Conservation (phyloP, 2,888 invertebrate species). For the Pharmacophagus antenor region DNA sequence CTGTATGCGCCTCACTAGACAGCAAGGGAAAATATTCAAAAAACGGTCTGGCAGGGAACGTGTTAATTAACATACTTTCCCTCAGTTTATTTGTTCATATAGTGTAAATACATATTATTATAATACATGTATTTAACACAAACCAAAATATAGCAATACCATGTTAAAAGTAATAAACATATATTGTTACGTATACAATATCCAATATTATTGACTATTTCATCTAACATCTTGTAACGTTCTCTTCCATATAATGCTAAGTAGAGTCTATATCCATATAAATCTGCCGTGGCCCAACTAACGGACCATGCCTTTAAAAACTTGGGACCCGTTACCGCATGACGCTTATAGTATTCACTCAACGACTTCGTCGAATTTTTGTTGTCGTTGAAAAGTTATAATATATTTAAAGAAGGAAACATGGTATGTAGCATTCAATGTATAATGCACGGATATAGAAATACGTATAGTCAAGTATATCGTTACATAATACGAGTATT, state of each 20-base stretch:
- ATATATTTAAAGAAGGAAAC: neutral
- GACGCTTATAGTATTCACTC: slow-evolving; percentile 1
- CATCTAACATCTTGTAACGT: slow-evolving; percentile 13
- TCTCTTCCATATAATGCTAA: neutral
- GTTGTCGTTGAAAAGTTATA: slow-evolving; percentile 16
- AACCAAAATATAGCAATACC: too few relatives aligned
- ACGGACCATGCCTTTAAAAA: slow-evolving; percentile 30
- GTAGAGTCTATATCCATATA: slow-evolving; percentile 23
- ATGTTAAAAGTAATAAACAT: too few relatives aligned
- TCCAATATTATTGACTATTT: too few relatives aligned
- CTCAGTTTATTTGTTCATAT: too few relatives aligned
- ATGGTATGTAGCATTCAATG: slow-evolving; percentile 16
- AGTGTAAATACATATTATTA: too few relatives aligned
- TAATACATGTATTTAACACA: too few relatives aligned
- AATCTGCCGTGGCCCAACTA: slow-evolving; percentile 19
- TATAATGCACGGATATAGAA: slow-evolving; percentile 8
- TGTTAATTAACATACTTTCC: too few relatives aligned
- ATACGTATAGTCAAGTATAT: slow-evolving; percentile 19
- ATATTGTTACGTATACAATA: too few relatives aligned
- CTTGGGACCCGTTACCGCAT: slow-evolving; percentile 22
- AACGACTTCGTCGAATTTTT: slow-evolving; percentile 4
- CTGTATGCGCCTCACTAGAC: too few relatives aligned
- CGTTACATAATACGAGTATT: slow-evolving; percentile 23
- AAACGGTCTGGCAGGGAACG: too few relatives aligned
- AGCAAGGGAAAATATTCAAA: too few relatives aligned